Conservation (phyloP, 2,888 invertebrate species). For the Endotricha flammealis region DNA sequence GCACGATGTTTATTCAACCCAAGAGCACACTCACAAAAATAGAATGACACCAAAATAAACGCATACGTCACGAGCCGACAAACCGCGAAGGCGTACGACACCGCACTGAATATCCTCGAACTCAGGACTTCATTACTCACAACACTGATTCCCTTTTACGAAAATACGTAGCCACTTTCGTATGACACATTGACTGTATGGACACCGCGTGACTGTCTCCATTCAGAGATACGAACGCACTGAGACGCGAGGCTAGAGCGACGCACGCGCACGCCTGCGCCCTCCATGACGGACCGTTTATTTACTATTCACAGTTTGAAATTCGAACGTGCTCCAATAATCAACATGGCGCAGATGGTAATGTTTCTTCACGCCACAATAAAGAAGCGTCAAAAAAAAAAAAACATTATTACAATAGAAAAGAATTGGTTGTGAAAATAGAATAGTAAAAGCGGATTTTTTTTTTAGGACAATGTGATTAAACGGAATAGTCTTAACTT, state of each 20-base stretch:
- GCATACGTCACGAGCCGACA: conserved; percentile 39
- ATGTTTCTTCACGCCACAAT: conserved; percentile 33
- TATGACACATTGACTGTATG: conserved; percentile 32
- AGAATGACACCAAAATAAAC: conserved; percentile 63
- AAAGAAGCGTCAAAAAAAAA: conserved; percentile 26
- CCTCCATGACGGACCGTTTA: conserved; percentile 62
- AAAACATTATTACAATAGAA: conserved; percentile 21
- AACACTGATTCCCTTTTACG: conserved; percentile 37
- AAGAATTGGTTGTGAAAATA: conserved; percentile 11
- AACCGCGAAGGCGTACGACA: conserved; percentile 36
- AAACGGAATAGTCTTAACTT: too few relatives aligned
- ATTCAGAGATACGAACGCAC: conserved; percentile 64
- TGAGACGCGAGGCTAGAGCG: conserved; percentile 41
- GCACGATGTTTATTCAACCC: conserved; percentile 54
- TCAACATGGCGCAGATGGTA: conserved; percentile 53
- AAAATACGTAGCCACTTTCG: conserved; percentile 34
- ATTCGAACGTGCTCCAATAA: conserved; percentile 66
- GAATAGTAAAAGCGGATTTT: conserved; percentile 4
- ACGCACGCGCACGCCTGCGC: conserved; percentile 60
- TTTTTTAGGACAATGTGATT: too few relatives aligned
- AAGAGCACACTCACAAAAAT: conserved; percentile 54
- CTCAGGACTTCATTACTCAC: conserved; percentile 26
- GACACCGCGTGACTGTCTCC: conserved; percentile 59
- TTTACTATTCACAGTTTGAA: conserved; percentile 72
- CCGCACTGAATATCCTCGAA: conserved; percentile 30